Evolutionary conservation across 2,113 vertebrate genomes (phyloP).

Genomic region (Centropus unirufus): DNA sequence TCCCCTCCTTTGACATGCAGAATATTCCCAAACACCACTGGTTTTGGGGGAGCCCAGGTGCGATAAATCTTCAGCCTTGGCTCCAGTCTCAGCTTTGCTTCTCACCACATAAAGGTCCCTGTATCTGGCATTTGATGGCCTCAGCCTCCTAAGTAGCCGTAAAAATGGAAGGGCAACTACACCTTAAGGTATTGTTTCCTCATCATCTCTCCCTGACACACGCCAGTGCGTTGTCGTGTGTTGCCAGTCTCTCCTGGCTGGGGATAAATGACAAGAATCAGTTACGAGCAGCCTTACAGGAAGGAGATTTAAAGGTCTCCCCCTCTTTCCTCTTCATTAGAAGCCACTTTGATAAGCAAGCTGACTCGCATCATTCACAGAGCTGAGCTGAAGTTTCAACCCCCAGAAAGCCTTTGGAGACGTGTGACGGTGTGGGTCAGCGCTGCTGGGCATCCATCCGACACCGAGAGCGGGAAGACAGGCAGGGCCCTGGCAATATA

Average conservation of each 20-base stretch:
- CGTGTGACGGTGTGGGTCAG: fast-evolving
- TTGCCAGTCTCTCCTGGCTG: fast-evolving
- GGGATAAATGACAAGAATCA: fast-evolving
- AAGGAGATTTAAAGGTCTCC: background rate
- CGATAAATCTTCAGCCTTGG: background rate
- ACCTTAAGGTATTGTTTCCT: background rate
- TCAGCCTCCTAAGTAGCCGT: background rate
- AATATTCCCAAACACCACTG: fast-evolving
- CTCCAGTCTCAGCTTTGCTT: background rate
- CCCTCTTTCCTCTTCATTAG: background rate
- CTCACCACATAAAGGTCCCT: background rate
- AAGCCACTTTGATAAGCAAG: background rate
- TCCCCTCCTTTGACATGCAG: fast-evolving
- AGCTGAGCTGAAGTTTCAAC: background rate
- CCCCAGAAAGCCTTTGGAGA: fast-evolving
- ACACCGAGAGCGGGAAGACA: fast-evolving
- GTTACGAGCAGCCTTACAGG: fast-evolving
- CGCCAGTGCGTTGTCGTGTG: fast-evolving
- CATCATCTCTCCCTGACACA: fast-evolving
- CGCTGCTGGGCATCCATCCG: background rate
- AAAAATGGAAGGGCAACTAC: background rate
- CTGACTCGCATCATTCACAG: fast-evolving
- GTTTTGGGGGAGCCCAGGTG: background rate
- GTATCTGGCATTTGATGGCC: background rate
- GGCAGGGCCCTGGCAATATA: fast-evolving